Percentiles rank a stretch among this genome's conserved stretches.
These are phyloP conservation scores for Procambarus virginalis DNA, from an alignment of 1,140 invertebrate genomes.

Conservation along the genomic window DNA sequence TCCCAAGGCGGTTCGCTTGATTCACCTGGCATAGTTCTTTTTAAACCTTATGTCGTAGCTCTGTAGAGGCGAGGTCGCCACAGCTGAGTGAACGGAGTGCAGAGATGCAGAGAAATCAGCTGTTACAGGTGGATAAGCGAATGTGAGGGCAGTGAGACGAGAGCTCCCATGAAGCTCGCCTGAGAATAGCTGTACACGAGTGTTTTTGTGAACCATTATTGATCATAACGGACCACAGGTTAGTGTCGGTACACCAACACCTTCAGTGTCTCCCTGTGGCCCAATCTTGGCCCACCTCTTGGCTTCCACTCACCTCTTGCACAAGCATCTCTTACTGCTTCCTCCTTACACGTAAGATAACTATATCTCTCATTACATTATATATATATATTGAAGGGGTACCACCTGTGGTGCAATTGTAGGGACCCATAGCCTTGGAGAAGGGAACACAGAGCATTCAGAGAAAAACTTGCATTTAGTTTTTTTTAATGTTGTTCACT, in stretches of 20 bases:
- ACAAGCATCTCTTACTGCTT: too few relatives aligned
- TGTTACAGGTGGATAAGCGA: not conserved
- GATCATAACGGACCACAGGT: slow-evolving; percentile 2
- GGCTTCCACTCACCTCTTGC: too few relatives aligned
- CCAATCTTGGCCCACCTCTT: too few relatives aligned
- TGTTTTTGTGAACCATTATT: not conserved
- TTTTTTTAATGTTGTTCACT: too few relatives aligned
- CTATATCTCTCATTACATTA: too few relatives aligned
- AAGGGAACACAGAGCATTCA: too few relatives aligned
- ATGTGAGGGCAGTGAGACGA: not conserved
- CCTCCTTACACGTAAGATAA: too few relatives aligned
- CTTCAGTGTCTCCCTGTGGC: too few relatives aligned
- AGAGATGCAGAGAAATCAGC: not conserved
- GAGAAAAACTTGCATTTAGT: too few relatives aligned
- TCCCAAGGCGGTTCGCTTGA: not conserved
- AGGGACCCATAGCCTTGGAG: too few relatives aligned
- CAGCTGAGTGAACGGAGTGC: not conserved
- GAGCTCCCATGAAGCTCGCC: not conserved
- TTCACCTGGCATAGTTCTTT: not conserved
- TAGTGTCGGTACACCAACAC: not conserved
- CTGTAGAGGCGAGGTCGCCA: not conserved
- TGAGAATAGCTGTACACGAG: not conserved
- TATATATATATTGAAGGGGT: too few relatives aligned
- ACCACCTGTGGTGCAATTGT: too few relatives aligned
- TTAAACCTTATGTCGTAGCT: not conserved